Evolutionary conservation across 2,797 vertebrate genomes (phyloP).

Genomic region (Cyprinodon diabolis): DNA sequence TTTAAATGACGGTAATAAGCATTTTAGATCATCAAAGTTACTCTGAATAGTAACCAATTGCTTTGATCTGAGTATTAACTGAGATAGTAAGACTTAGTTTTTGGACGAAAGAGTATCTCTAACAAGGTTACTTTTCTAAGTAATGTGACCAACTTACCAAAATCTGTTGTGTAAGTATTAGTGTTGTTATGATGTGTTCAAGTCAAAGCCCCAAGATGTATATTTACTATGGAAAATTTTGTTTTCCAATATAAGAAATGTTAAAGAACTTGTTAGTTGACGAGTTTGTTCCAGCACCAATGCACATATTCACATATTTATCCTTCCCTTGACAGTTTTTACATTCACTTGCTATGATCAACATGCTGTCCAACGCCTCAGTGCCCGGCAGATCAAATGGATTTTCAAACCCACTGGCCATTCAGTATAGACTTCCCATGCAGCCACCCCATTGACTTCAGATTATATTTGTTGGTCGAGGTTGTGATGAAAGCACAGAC

Average conservation of each 20-base stretch:
- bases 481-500: slow-evolving; percentile 64
- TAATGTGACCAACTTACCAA: background rate
- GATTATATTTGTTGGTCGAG: slow-evolving; percentile 51
- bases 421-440: slow-evolving; percentile 41
- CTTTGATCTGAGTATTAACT: no score
- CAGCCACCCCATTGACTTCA: slow-evolving; percentile 49
- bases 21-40: no score
- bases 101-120: no score
- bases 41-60: no score
- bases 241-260: background rate
- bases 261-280: background rate
- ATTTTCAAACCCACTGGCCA: slow-evolving; percentile 26
- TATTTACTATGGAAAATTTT: background rate
- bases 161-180: background rate
- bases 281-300: slow-evolving; percentile 14
- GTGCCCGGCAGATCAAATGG: slow-evolving; percentile 44
- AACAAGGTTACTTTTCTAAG: no score
- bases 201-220: background rate
- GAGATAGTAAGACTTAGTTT: no score
- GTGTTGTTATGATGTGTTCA: background rate
- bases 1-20: no score
- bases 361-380: slow-evolving; percentile 24
- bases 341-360: slow-evolving; percentile 16
- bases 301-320: slow-evolving; percentile 28
- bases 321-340: slow-evolving; percentile 48